phyloP scores from a whole-genome alignment of 2,113 vertebrate species.

The Zootoca vivipara region DNA sequence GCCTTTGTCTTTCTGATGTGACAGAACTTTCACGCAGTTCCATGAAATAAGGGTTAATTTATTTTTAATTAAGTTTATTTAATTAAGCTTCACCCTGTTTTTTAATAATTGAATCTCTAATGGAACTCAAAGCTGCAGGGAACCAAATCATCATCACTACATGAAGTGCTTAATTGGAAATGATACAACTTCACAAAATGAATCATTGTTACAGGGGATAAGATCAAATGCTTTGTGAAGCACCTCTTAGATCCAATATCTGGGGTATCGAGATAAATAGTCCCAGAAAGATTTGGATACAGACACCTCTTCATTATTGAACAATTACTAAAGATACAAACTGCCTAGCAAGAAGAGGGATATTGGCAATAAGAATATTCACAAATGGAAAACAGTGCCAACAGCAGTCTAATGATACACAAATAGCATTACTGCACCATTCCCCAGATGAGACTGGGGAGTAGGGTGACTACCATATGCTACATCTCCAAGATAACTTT shows the following conservation, averaged over 20 bases:
- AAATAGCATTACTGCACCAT: not conserved
- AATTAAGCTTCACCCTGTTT: slow-evolving; percentile 59
- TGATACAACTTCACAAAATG: slow-evolving; percentile 52
- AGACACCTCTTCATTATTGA: slow-evolving; percentile 24
- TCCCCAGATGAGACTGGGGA: not conserved
- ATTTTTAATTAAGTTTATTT: slow-evolving; percentile 71
- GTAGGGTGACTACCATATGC: not conserved
- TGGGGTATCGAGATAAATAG: slow-evolving; percentile 2
- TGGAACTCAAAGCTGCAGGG: slow-evolving; percentile 51
- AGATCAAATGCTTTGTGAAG: slow-evolving; percentile 30
- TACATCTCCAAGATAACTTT: not conserved
- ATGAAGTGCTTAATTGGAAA: slow-evolving; percentile 60
- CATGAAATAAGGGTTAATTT: slow-evolving; percentile 62
- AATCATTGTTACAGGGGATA: slow-evolving; percentile 37
- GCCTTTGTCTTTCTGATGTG: slow-evolving; percentile 41
- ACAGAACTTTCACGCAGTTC: slow-evolving; percentile 36
- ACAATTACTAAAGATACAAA: slow-evolving; percentile 5
- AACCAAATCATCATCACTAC: slow-evolving; percentile 53
- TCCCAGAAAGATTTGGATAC: slow-evolving; percentile 17
- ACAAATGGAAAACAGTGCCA: not conserved
- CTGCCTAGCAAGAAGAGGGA: not conserved
- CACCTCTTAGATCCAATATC: slow-evolving; percentile 30
- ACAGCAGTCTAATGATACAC: not conserved
- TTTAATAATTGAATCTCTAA: slow-evolving; percentile 62
- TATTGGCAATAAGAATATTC: not conserved